These are phyloP conservation scores for Eulemur rubriventer DNA, from an alignment of 2,797 vertebrate genomes.

Conservation along the genomic window DNA sequence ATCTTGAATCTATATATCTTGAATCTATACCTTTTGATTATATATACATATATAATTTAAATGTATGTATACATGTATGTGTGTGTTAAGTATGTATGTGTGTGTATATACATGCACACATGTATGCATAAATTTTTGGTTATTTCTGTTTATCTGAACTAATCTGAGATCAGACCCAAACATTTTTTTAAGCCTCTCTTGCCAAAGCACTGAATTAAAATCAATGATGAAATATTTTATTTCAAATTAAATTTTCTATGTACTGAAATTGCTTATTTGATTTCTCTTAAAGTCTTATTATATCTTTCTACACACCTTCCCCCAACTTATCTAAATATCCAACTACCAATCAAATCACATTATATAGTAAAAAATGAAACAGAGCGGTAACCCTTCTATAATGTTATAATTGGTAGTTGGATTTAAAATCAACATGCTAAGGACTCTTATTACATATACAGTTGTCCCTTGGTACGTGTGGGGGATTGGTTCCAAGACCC, in stretches of 20 bases:
- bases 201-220: slow-evolving; percentile 23
- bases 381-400: neutral
- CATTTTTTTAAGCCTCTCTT: slow-evolving; percentile 16
- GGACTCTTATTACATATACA: neutral
- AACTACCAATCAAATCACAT: neutral
- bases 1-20: slow-evolving; percentile 37
- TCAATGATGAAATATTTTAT: slow-evolving; percentile 62
- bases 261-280: slow-evolving; percentile 35
- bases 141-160: slow-evolving; percentile 61
- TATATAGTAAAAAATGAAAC: neutral
- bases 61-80: neutral
- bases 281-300: slow-evolving; percentile 49
- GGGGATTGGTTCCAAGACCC: neutral
- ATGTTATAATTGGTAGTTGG: neutral
- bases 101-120: neutral
- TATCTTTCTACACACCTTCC: slow-evolving; percentile 3
- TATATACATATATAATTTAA: neutral
- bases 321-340: neutral
- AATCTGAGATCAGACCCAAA: slow-evolving; percentile 46
- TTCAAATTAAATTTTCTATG: slow-evolving; percentile 75
- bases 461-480: neutral
- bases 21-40: slow-evolving; percentile 26
- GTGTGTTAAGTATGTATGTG: neutral
- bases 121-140: neutral
- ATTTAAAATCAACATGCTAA: neutral